phyloP scores from a whole-genome alignment of 2,113 vertebrate species.

The Scalopus aquaticus region DNA sequence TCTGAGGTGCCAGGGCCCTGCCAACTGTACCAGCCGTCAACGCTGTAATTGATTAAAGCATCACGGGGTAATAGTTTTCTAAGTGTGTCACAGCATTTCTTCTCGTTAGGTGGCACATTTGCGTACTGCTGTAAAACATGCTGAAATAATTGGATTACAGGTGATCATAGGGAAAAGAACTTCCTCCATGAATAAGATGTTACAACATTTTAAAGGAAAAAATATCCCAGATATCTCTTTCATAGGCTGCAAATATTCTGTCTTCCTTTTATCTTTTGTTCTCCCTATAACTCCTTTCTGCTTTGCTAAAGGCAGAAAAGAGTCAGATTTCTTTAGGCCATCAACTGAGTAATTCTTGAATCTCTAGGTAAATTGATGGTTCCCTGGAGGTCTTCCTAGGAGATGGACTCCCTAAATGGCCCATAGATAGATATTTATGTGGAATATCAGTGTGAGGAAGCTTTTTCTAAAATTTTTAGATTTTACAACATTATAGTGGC shows the following conservation, averaged over 20 bases:
- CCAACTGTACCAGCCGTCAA: slow-evolving; percentile 27
- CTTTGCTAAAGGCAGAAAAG: not conserved
- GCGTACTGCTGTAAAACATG: slow-evolving; percentile 70
- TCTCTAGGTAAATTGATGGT: not conserved
- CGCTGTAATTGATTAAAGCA: slow-evolving; percentile 83
- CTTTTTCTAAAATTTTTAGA: not conserved
- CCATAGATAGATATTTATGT: not conserved
- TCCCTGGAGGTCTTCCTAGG: not conserved
- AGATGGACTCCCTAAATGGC: not conserved
- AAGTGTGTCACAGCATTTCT: slow-evolving; percentile 63
- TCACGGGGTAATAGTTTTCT: slow-evolving; percentile 72
- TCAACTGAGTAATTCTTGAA: not conserved
- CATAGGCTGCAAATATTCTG: not conserved
- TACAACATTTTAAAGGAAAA: slow-evolving; percentile 45
- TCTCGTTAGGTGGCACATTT: slow-evolving; percentile 72
- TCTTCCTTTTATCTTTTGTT: not conserved
- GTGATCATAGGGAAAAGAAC: slow-evolving; percentile 58
- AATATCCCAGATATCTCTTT: not conserved
- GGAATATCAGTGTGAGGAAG: not conserved
- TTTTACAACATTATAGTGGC: not conserved
- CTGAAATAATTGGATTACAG: slow-evolving; percentile 81
- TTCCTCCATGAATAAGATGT: not conserved
- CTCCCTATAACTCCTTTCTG: not conserved
- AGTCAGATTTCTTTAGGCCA: not conserved
- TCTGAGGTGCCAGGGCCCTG: slow-evolving; percentile 64